Base-by-base conservation (phyloP, 35 echinoderm and acorn worm genomes). In the Heliocidaris erythrogramma region DNA sequence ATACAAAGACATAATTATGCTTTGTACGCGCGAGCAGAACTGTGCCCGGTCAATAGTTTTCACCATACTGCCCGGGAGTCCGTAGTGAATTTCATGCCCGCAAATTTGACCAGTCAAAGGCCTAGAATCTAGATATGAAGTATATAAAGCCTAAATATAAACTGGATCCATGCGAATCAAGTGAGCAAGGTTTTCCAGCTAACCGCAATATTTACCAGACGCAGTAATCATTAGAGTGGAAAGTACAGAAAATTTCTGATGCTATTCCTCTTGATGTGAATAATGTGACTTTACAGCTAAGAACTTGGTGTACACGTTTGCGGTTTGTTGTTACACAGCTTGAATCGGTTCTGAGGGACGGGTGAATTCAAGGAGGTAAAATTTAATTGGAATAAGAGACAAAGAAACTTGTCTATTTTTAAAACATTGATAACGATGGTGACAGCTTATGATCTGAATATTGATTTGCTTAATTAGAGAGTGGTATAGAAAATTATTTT, bases 251-350 rank as follows among this genome's bases (percentile, higher is more conserved):
- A n/a, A 78, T 2, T n/a, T n/a, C 27, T 78, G 65, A 78, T 78
- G n/a, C n/a, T 78, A 78, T 78, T 78, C 65, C 65, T n/a, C 18
- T n/a, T 78, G 65, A 78, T 78, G 65, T 78, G 65, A 78, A 78
- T 21, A 69, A 4, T 78, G 18, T n/a, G 27, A 78, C 21, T 78
- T 21, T 78, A 69, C 60, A 69, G 17, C 17, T 21, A 18, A 69
- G 60, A 69, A 78, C 35, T 42, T 42, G 35, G 35, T 42, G 65
- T 21, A 78, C 65, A 18, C 35, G 65, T n/a, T 78, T 78, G 65
- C 65, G 65, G 65, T 78, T 78, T 78, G 65, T 78, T 78, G 18
- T 78, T 24, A 27, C 65, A 24, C 27, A 78, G 65, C 65, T 78
- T 78, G 65, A 27, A 78, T 18, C 4, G 7, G 21, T 78, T 78